Base-by-base conservation (phyloP, 2,888 invertebrate species). In the Ophraella communa region DNA sequence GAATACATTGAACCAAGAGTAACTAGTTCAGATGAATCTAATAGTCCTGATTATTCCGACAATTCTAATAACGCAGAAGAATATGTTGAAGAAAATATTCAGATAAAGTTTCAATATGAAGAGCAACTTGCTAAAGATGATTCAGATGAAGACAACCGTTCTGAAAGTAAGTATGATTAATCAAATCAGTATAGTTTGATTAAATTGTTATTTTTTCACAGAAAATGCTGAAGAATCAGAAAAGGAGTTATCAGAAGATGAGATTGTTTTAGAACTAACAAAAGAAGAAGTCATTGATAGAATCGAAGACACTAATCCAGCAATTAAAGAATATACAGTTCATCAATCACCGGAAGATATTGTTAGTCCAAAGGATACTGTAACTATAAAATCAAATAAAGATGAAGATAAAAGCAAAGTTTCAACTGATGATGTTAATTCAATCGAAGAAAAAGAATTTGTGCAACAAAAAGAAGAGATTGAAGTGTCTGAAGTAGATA, bases 161-260 rank as follows among this genome's bases (percentile, higher is more conserved):
- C 30, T 17, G 39, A n/a, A 8, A 33, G 39, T 33, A 39, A 39
- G 39, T 39, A 39, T 39, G 17, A 14, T 39, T 39, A 17, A 1
- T 14, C 10, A 30, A n/a, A n/a, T n/a, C n/a, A n/a, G n/a, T n/a
- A n/a, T n/a, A n/a, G n/a, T n/a, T n/a, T n/a, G n/a, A n/a, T n/a
- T n/a, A n/a, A 39, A 17, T 14, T 4, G 1, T 17, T 39, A 17
- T 5, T 39, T 39, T 39, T 39, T 2, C 17, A 4, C 11, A 52
- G 35, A 51, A 14, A 49, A 49, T 3, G 55, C 0, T 8, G 14
- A 5, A 10, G n/a, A 3, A 8, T 20, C 42, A 14, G 39, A 18
- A 10, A 14, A 4, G 54, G 18, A 42, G n/a, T 18, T 33, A n/a
- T 49, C 47, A 7, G 53, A 64, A 20, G 49, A 45, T 14, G 35